A percentile compares a stretch with the other conserved stretches of the same genome.
Conservation (phyloP, 2,797 vertebrate species). For the Limosa lapponica region DNA sequence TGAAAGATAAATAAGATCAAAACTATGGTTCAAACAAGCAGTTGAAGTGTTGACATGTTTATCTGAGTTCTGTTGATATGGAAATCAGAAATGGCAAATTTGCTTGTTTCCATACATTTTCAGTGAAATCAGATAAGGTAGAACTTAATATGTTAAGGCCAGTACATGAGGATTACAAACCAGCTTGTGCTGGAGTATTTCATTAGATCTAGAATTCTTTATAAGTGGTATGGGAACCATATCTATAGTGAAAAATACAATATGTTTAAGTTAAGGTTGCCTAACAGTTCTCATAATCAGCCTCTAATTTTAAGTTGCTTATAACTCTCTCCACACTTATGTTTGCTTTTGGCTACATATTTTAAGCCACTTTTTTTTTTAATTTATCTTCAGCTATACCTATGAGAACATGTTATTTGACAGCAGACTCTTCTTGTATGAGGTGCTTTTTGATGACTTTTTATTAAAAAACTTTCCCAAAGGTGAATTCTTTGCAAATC, state of each 20-base stretch:
- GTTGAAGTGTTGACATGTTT: background rate
- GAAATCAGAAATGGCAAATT: background rate
- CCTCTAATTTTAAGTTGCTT: background rate
- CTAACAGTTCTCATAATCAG: background rate
- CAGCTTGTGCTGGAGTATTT: background rate
- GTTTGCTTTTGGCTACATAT: background rate
- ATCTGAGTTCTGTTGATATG: background rate
- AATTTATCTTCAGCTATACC: background rate
- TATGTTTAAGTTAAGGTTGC: background rate
- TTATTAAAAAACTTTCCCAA: background rate
- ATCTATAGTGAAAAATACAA: background rate
- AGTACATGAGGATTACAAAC: background rate
- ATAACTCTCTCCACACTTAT: background rate
- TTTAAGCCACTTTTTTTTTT: background rate
- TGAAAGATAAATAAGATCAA: background rate
- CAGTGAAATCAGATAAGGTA: background rate
- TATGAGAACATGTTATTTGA: background rate
- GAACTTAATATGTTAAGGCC: background rate
- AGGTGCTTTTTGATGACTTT: background rate
- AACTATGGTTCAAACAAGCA: background rate
- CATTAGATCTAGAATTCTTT: background rate
- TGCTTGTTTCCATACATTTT: background rate
- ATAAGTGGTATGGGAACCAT: background rate
- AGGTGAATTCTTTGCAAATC: background rate
- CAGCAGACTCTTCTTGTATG: background rate